A percentile compares a stretch with the other conserved stretches of the same genome.
Evolutionary conservation across 1,140 invertebrate genomes (phyloP).

Genomic region (Holcopasites calliopsidis): DNA sequence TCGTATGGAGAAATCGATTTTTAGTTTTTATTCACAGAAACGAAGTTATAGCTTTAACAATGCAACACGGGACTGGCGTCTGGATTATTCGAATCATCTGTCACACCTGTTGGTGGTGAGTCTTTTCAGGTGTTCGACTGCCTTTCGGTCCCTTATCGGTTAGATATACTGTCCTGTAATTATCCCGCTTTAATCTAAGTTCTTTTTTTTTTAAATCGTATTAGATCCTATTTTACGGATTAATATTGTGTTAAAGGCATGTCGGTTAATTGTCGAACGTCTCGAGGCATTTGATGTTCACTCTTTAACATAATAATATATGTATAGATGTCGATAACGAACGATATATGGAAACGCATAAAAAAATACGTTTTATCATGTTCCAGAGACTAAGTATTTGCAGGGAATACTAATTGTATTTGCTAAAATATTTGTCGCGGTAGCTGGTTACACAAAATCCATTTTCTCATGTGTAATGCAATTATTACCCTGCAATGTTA

Average conservation of each 20-base stretch:
- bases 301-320: constrained; percentile 39
- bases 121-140: constrained; percentile 56
- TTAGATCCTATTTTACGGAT: constrained; percentile 3
- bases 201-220: background rate
- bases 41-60: constrained; percentile 55
- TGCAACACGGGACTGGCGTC: constrained; percentile 51
- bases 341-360: background rate
- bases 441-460: no score
- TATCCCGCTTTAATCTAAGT: constrained; percentile 8
- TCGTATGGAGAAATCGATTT: constrained; percentile 53
- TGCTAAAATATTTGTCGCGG: no score
- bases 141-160: constrained; percentile 36
- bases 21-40: constrained; percentile 59
- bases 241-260: constrained; percentile 59
- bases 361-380: constrained; percentile 6
- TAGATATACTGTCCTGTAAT: constrained; percentile 22
- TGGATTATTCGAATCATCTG: constrained; percentile 51
- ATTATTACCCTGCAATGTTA: no score
- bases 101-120: constrained; percentile 52
- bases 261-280: constrained; percentile 41
- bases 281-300: constrained; percentile 60
- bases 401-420: constrained; percentile 28
- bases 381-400: constrained; percentile 39
- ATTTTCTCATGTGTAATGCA: background rate
- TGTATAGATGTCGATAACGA: constrained; percentile 5